These are phyloP conservation scores for Hofmannophila pseudospretella DNA, from an alignment of 2,888 invertebrate genomes.

Conservation along the genomic window DNA sequence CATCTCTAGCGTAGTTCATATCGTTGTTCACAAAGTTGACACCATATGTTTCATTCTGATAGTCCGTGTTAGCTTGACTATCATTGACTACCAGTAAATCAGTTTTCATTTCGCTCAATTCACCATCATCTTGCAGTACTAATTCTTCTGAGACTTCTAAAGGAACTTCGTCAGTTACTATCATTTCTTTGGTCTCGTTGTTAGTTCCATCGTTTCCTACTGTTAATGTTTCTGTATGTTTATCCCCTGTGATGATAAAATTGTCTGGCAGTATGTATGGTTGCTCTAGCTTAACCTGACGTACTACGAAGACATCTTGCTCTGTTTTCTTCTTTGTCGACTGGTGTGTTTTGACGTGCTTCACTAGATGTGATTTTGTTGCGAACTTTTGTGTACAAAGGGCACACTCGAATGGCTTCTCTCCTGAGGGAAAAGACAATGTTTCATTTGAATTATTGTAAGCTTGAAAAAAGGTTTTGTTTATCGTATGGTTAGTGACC, in stretches of 20 bases:
- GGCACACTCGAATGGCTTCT: constrained; percentile 60
- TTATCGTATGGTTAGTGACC: too few species aligned
- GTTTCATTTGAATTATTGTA: too few species aligned
- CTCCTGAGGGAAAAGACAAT: constrained; percentile 39
- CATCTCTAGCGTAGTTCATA: constrained; percentile 25
- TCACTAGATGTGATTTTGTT: constrained; percentile 49
- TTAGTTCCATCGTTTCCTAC: background rate
- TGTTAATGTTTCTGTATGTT: constrained; percentile 9
- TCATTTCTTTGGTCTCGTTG: constrained; percentile 14
- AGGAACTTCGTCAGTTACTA: constrained; percentile 31
- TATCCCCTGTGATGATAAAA: background rate
- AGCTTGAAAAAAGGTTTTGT: too few species aligned
- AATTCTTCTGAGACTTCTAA: constrained; percentile 43
- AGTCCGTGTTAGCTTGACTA: constrained; percentile 19
- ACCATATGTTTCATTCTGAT: constrained; percentile 20
- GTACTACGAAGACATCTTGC: constrained; percentile 22
- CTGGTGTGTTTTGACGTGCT: constrained; percentile 48
- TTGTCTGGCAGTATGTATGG: background rate
- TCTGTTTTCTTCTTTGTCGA: constrained; percentile 28
- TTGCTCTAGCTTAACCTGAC: constrained; percentile 11
- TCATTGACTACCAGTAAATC: constrained; percentile 44
- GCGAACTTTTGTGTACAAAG: constrained; percentile 44
- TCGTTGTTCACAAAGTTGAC: constrained; percentile 29
- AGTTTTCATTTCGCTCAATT: constrained; percentile 33
- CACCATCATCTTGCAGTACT: constrained; percentile 40